Conservation (phyloP, 2,113 vertebrate genomes). For the Hydrolagus affinis region DNA sequence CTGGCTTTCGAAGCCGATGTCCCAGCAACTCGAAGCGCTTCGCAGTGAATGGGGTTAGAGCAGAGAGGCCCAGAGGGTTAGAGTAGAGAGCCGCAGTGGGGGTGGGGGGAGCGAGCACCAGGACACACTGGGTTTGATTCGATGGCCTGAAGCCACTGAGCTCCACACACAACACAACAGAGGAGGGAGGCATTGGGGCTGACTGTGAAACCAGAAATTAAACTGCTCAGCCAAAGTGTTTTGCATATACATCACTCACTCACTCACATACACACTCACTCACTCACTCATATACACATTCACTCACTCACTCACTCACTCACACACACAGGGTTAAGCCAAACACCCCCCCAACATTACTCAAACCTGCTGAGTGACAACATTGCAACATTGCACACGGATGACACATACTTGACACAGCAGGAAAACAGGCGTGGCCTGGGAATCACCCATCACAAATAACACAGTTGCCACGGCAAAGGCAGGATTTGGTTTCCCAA, state of each 20-base stretch:
- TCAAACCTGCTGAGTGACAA: conserved; percentile 28
- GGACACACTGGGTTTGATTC: no score
- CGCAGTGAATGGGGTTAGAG: no score
- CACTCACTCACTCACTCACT: no score
- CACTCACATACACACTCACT: no score
- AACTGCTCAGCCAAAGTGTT: conserved; percentile 2
- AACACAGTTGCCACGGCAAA: conserved; percentile 26
- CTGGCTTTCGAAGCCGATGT: no score
- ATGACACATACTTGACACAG: conserved; percentile 14
- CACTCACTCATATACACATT: neutral
- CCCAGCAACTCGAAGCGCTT: no score
- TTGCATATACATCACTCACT: neutral
- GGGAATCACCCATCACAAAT: conserved; percentile 21
- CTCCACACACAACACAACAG: no score
- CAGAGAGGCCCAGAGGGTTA: no score
- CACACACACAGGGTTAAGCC: neutral
- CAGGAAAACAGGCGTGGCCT: conserved; percentile 14
- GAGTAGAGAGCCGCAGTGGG: no score
- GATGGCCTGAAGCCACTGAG: no score
- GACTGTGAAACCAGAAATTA: conserved; percentile 4
- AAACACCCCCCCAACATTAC: conserved; percentile 23
- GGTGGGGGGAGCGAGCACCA: no score
- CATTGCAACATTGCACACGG: conserved; percentile 29
- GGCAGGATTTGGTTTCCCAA: no score
- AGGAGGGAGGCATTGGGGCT: neutral